Conservation (phyloP, 2,888 invertebrate genomes). For the Onthophagus sagittarius region DNA sequence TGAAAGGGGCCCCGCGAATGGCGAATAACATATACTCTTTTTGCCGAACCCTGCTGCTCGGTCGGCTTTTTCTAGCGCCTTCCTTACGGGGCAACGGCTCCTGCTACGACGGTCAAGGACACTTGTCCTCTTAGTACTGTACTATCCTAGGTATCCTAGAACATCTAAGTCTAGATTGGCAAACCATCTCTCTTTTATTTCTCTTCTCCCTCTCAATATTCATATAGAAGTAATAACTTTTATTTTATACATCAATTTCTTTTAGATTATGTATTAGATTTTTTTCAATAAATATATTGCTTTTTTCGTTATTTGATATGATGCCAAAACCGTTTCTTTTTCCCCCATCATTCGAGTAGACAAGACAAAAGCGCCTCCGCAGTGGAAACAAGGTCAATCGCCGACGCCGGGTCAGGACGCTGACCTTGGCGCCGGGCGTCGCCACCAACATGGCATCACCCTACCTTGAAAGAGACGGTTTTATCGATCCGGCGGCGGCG, state of each 20-base stretch:
- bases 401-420: conserved; percentile 44
- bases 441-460: conserved; percentile 33
- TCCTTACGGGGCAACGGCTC: conserved; percentile 27
- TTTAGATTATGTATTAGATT: too few relatives aligned
- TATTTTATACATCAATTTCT: too few relatives aligned
- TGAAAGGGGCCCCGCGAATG: conserved; percentile 30
- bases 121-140: conserved; percentile 29
- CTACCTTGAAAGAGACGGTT: conserved; percentile 35
- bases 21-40: conserved; percentile 33
- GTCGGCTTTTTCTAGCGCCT: conserved; percentile 34
- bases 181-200: neutral
- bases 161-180: neutral
- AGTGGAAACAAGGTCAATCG: conserved; percentile 43
- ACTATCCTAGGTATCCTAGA: conserved; percentile 22
- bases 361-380: conserved; percentile 35
- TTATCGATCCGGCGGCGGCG: conserved; percentile 30
- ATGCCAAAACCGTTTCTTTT: neutral
- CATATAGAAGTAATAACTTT: too few relatives aligned
- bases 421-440: conserved; percentile 40
- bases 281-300: too few relatives aligned
- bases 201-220: neutral
- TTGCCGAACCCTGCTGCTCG: conserved; percentile 31
- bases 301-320: too few relatives aligned
- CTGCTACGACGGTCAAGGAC: conserved; percentile 33
- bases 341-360: conserved; percentile 17